Evolutionary conservation across 2,113 vertebrate genomes (phyloP), one percentile per base, ranked within the genome.

Genomic region (Erpornis zantholeuca): DNA sequence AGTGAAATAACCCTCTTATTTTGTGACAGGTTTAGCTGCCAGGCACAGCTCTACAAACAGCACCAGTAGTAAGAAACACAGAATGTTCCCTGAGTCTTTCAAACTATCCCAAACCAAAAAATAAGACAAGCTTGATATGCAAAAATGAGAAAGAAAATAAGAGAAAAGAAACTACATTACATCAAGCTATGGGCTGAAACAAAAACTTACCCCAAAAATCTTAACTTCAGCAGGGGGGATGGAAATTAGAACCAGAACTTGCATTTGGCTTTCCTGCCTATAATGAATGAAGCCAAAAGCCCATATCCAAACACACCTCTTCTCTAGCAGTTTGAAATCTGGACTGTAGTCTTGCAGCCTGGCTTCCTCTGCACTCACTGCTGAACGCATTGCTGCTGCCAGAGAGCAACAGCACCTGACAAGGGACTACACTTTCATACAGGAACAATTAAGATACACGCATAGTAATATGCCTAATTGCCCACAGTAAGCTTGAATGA

Each of bases 181-280:
- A 81, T 40, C 44, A 70, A 83, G 21, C 49, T 28, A 56, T 5
- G 6, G 31, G 18, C 47, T 86, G 44, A 90, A 88, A 80, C 5
- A 83, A 88, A 85, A 90, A 21, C 50, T 88, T 65, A 64, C 5
- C 33, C 69, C 44, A 71, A 86, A 92, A 88, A 52, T 20, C 50
- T 63, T 35, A 90, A 86, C 31, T 78, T 75, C 69, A 83, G 71
- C 68, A 64, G 42, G 20, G 69, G 45, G 47, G 25, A 17, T 80
- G 28, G 49, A 97, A 96, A 97, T 90, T 56, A 86, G 69, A 92
- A 92, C 28, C 94, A 96, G 90, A 93, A 88, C 80, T 75, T 72
- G 36, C 7, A 5, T 88, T 92, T 96, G 82, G 85, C 93, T 83
- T 77, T 83, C 78, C 52, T 53, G 69, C 35, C 65, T 72, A 0